These are phyloP conservation scores for Micronycteris hirsuta DNA, from an alignment of 2,113 vertebrate genomes.

Conservation along the genomic window DNA sequence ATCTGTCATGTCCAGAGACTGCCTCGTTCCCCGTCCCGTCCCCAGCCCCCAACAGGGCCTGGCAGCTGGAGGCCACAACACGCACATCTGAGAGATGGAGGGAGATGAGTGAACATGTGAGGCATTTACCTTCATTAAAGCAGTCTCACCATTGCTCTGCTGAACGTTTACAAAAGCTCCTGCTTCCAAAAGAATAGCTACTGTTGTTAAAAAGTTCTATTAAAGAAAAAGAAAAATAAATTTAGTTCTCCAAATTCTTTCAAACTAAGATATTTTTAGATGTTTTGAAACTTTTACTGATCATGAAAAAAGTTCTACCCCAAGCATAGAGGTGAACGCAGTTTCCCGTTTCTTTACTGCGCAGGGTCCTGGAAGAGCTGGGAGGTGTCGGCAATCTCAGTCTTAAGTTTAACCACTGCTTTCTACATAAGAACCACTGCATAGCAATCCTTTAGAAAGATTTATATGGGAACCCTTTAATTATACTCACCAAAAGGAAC, in stretches of 20 bases:
- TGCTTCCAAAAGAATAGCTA: constrained; percentile 95
- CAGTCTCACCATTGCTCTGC: constrained; percentile 91
- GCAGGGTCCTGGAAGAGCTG: not conserved
- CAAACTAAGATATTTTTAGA: not conserved
- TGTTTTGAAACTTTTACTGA: not conserved
- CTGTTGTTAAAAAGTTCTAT: constrained; percentile 96
- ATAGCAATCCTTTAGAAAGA: not conserved
- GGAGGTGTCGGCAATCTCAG: not conserved
- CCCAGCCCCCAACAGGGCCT: not conserved
- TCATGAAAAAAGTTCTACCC: not conserved
- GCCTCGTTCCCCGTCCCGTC: rapidly evolving
- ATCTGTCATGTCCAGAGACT: not conserved
- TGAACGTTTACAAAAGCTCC: constrained; percentile 93
- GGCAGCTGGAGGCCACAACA: not conserved
- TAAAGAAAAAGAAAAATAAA: not conserved
- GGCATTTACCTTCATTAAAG: constrained; percentile 92
- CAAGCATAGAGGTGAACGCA: not conserved
- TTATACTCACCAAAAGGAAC: not conserved
- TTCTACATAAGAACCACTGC: not conserved
- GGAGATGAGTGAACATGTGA: rapidly evolving
- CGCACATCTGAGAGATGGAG: not conserved
- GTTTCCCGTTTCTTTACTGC: not conserved
- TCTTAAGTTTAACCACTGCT: not conserved
- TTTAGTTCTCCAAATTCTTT: not conserved
- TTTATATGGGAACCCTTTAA: not conserved